These are phyloP conservation scores for Galerucella pusilla DNA, from an alignment of 2,888 invertebrate species.

Conservation along the genomic window DNA sequence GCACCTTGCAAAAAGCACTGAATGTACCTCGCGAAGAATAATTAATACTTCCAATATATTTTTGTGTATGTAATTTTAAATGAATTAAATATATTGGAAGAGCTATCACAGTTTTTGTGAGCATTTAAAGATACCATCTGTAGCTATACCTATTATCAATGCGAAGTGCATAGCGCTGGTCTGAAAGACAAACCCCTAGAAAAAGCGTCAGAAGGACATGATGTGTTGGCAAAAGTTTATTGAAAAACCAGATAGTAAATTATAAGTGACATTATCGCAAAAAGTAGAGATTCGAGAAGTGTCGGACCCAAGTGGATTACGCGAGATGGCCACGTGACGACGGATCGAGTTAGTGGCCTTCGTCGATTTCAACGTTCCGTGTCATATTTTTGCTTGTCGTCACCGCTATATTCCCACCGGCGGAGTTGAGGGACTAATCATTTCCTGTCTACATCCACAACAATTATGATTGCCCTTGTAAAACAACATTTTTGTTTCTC, in stretches of 20 bases:
- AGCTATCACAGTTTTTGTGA: too few species aligned
- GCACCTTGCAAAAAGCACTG: too few species aligned
- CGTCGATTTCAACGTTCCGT: conserved; percentile 61
- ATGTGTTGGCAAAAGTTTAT: conserved; percentile 50
- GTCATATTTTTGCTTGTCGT: conserved; percentile 58
- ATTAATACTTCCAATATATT: too few species aligned
- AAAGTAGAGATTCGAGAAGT: conserved; percentile 58
- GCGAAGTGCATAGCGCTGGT: background rate
- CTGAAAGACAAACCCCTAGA: conserved; percentile 7
- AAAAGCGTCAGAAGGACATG: conserved; percentile 41
- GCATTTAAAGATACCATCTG: too few species aligned
- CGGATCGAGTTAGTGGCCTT: conserved; percentile 62
- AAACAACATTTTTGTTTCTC: background rate
- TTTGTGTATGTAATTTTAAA: too few species aligned
- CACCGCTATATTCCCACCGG: conserved; percentile 45
- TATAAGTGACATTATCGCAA: conserved; percentile 63
- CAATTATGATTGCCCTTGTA: background rate
- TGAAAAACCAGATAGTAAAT: conserved; percentile 61
- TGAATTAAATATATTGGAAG: too few species aligned
- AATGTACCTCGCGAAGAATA: too few species aligned
- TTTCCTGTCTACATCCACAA: background rate
- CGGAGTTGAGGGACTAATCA: conserved; percentile 22
- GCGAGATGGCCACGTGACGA: conserved; percentile 60
- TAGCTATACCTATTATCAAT: background rate
- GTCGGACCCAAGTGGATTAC: conserved; percentile 64